These are phyloP conservation scores for Pseudorasbora parva DNA, from an alignment of 2,113 vertebrate genomes.

Conservation along the genomic window DNA sequence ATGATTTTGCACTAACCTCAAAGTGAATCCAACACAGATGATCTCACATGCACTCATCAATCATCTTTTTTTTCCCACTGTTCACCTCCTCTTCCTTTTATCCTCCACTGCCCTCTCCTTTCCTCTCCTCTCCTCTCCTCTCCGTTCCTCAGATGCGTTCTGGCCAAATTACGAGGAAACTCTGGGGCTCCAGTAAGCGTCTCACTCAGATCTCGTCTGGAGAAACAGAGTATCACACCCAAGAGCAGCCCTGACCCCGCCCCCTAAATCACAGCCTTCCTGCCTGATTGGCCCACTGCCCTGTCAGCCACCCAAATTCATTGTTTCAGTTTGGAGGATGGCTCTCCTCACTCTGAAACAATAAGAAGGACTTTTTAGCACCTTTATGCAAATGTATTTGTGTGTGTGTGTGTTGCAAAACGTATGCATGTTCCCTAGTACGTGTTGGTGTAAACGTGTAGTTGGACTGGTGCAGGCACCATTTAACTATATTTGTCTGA, in stretches of 20 bases:
- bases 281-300: slow-evolving; percentile 65
- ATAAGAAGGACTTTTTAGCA: slow-evolving; percentile 32
- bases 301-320: slow-evolving; percentile 64
- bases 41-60: slow-evolving; percentile 67
- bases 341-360: slow-evolving; percentile 29
- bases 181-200: slow-evolving; percentile 96
- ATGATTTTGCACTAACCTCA: slow-evolving; percentile 30
- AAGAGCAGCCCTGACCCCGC: slow-evolving; percentile 80
- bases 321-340: slow-evolving; percentile 41
- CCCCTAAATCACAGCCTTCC: slow-evolving; percentile 61
- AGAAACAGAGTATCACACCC: slow-evolving; percentile 94
- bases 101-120: slow-evolving; percentile 44
- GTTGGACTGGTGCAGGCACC: slow-evolving; percentile 68
- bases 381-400: slow-evolving; percentile 19
- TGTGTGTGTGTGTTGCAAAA: slow-evolving; percentile 23
- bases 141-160: slow-evolving; percentile 89
- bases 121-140: slow-evolving; percentile 70
- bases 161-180: slow-evolving; percentile 94
- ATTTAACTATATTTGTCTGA: slow-evolving; percentile 32
- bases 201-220: slow-evolving; percentile 94
- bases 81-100: slow-evolving; percentile 61
- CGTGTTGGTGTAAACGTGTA: slow-evolving; percentile 8
- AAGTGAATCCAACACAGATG: slow-evolving; percentile 52
- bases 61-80: slow-evolving; percentile 55
- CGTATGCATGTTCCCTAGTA: background rate